These are phyloP conservation scores for Tetramorium simillimum DNA, from an alignment of 1,140 invertebrate species.

Conservation along the genomic window DNA sequence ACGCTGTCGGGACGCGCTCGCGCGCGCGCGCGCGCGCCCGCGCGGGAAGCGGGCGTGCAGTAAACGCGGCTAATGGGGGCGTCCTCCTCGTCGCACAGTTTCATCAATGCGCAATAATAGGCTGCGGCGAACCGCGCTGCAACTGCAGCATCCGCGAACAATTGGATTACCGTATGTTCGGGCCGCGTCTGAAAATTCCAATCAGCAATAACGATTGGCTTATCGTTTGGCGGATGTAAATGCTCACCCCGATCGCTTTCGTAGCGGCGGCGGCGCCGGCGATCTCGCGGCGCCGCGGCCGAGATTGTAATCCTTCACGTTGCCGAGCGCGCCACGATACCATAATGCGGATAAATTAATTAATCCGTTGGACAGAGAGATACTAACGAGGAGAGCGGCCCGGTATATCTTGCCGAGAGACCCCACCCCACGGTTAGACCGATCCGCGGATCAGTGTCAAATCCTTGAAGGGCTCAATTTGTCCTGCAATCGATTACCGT, in stretches of 20 bases:
- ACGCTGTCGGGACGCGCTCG: not conserved
- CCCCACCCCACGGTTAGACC: not conserved
- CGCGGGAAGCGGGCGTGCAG: not conserved
- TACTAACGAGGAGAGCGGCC: constrained; percentile 33
- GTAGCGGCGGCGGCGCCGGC: not conserved
- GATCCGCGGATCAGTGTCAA: constrained; percentile 41
- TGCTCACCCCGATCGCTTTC: constrained; percentile 29
- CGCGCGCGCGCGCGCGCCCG: not conserved
- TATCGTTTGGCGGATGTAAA: constrained; percentile 57
- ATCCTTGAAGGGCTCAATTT: constrained; percentile 54
- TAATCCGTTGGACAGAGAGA: constrained; percentile 49
- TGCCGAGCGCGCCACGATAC: constrained; percentile 38
- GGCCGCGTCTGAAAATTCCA: constrained; percentile 71
- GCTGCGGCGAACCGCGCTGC: constrained; percentile 56
- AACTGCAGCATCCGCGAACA: constrained; percentile 40
- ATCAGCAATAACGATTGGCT: constrained; percentile 68
- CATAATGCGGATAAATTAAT: constrained; percentile 63
- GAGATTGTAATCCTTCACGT: constrained; percentile 55
- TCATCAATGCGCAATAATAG: constrained; percentile 70
- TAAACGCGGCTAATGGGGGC: constrained; percentile 49
- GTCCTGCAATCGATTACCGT: constrained; percentile 20
- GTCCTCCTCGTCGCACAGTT: constrained; percentile 60
- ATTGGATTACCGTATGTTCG: constrained; percentile 69
- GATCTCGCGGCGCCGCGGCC: constrained; percentile 21
- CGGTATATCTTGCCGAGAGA: constrained; percentile 13